Base-by-base conservation (phyloP, 2,797 vertebrate genomes). In the Anisognathus igniventris region DNA sequence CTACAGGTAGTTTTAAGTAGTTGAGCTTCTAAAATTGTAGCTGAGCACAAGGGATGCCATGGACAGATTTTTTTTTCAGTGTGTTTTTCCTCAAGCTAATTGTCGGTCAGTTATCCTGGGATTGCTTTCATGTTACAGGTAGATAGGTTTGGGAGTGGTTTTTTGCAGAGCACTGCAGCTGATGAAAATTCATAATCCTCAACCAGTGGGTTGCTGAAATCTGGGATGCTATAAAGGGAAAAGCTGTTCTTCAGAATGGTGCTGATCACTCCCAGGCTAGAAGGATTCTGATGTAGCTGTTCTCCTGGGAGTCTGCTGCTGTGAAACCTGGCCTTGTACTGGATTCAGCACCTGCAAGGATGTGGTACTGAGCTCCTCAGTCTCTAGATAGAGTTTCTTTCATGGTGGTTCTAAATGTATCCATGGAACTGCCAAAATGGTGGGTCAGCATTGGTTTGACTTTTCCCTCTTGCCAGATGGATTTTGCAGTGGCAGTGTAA, bases 351-450 rank as follows among this genome's bases (percentile, higher is more conserved):
- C 37, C 50, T 12, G 1, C 4, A 10, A 44, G 54, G 57, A 65
- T 0, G 0, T 8, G 24, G 4, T 24, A 9, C 67, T 79, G 64
- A 87, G 16, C 25, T 64, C 53, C 2, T 4, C 7, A 48, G 16
- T 24, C 23, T 64, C 15, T 20, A 3, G 19, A 2, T 9, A 16
- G 37, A 12, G 2, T 30, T 83, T 62, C 28, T 58, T 39, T 8
- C 2, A 1, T 37, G 64, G 30, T 48, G 47, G 30, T 33, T 73
- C 47, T 48, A 33, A 87, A 21, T 45, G 37, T 47, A 7, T 37
- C 62, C 1, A 0, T 65, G 57, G 56, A 50, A 30, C 30, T 89
- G 24, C 51, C 22, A 31, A 1, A 84, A 6, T 3, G 12, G 7
- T 54, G 21, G 10, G 7, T 76, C 53, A 33, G 35, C 21, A 37